Percentiles rank a stretch among this genome's conserved stretches.
Evolutionary conservation across 2,797 vertebrate genomes (phyloP).

Genomic region (Sebastolobus altivelis): DNA sequence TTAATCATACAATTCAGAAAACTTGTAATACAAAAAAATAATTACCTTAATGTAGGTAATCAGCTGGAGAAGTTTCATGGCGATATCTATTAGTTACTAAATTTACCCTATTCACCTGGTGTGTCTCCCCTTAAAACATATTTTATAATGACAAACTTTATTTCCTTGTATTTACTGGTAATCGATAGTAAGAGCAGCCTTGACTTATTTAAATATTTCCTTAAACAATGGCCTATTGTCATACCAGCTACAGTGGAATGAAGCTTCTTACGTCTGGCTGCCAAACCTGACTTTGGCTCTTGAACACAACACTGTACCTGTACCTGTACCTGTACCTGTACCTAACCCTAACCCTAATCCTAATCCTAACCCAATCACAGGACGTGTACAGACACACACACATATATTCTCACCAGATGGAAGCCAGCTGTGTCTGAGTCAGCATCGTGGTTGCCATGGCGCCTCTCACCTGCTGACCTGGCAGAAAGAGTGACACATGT

Average conservation of each 20-base stretch:
- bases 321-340: too few species aligned
- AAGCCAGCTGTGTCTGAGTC: constrained; percentile 96
- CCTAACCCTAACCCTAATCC: too few species aligned
- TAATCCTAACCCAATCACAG: too few species aligned
- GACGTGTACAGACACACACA: background rate
- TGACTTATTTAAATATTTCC: background rate
- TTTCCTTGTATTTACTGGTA: background rate
- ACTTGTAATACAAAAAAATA: too few species aligned
- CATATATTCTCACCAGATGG: constrained; percentile 93
- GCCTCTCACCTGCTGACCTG: constrained; percentile 96
- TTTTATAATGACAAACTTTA: background rate
- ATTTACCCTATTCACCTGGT: too few species aligned
- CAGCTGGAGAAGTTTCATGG: too few species aligned
- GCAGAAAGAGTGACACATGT: constrained; percentile 47
- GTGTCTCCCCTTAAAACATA: background rate
- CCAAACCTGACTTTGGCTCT: constrained; percentile 2
- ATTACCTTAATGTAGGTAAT: too few species aligned
- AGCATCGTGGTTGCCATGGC: constrained; percentile 94
- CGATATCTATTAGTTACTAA: too few species aligned
- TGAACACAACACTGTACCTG: background rate
- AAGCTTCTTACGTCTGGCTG: background rate
- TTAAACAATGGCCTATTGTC: constrained; percentile 5
- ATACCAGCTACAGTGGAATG: background rate
- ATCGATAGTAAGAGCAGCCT: background rate
- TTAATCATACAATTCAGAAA: too few species aligned